Conservation (phyloP, 2,797 vertebrate species). For the Siniperca scherzeri region DNA sequence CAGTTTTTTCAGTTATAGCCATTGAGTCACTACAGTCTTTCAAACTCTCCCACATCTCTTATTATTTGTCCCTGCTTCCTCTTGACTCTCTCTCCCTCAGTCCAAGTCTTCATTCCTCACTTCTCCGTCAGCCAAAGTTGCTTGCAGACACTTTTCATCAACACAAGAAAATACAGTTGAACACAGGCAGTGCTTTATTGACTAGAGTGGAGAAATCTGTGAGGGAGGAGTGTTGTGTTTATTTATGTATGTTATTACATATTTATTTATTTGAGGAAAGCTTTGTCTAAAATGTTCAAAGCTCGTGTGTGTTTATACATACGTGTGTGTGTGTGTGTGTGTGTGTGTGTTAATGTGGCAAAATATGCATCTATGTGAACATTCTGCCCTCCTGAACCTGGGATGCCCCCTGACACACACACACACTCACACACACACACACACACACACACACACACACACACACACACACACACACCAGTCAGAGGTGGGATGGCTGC, state of each 20-base stretch:
- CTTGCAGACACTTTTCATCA: slow-evolving; percentile 31
- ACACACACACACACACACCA: slow-evolving; percentile 61
- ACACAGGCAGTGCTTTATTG: slow-evolving; percentile 16
- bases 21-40: neutral
- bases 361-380: slow-evolving; percentile 85
- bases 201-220: slow-evolving; percentile 23
- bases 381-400: slow-evolving; percentile 86
- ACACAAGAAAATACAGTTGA: slow-evolving; percentile 35
- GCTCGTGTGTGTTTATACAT: slow-evolving; percentile 18
- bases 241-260: slow-evolving; percentile 38
- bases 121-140: slow-evolving; percentile 29
- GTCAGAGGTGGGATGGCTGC: slow-evolving; percentile 86
- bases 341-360: slow-evolving; percentile 73
- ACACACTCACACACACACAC: slow-evolving; percentile 56
- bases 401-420: slow-evolving; percentile 81
- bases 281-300: slow-evolving; percentile 50
- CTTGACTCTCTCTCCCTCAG: neutral
- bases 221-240: slow-evolving; percentile 38
- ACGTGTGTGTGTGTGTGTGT: slow-evolving; percentile 15
- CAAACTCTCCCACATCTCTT: slow-evolving; percentile 4
- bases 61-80: neutral
- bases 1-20: neutral
- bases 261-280: slow-evolving; percentile 50
- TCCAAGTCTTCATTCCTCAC: slow-evolving; percentile 25
- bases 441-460: slow-evolving; percentile 57